Base-by-base conservation (phyloP, 2,797 vertebrate genomes). In the Esox masquinongy region DNA sequence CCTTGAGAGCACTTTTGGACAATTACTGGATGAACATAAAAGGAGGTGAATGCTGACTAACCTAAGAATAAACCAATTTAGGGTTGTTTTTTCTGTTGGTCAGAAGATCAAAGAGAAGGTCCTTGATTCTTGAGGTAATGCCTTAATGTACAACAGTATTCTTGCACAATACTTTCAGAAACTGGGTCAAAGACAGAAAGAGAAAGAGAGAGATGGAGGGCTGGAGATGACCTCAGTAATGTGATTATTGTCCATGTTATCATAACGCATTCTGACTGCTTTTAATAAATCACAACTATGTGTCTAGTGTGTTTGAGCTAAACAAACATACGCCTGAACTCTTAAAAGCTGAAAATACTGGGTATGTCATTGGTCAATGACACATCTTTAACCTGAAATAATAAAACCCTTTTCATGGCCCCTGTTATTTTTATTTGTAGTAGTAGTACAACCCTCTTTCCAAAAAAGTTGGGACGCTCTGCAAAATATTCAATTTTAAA, bases 11-110 rank as follows among this genome's bases (percentile, higher is more conserved):
- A 68, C 66, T 83, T 84, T 76, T 24, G 80, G 74, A 81, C 79
- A 81, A 86, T 87, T 86, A 79, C 81, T 81, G 83, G 74, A 75
- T 59, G 34, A 63, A 86, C 84, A 80, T 90, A 69, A 90, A 90
- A 87, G 85, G 81, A 76, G 64, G 47, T 66, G 77, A 85, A 77
- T 80, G 82, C 75, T 82, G 78, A 70, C 80, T 75, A 77, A 78
- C 79, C 77, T 76, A 79, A 81, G 79, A 89, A 85, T 83, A 84
- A 82, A 82, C 78, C 77, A 83, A 86, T 88, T 86, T 86, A 79
- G 73, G 61, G 76, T 73, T 85, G 83, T 89, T 88, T 83, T 77
- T 77, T 70, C 74, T 68, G 77, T 22, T 68, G 72, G 66, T 68
- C 56, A 75, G 70, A 59, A 71, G 79, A 82, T 77, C 69, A 26